Conservation (phyloP, 1,140 invertebrate species). For the Brachionus calyciflorus region DNA sequence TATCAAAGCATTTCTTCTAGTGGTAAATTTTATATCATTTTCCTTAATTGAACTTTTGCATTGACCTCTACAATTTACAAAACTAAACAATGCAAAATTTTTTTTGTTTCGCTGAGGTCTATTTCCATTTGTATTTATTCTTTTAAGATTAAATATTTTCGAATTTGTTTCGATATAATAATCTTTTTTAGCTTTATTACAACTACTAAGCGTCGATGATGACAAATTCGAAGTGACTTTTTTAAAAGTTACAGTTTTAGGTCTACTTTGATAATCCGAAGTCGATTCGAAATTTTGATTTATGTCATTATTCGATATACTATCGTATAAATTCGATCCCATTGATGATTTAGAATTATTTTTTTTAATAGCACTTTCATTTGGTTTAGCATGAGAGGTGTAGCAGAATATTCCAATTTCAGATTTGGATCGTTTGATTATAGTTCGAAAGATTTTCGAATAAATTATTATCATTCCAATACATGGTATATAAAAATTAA, state of each 20-base stretch:
- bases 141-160: background rate
- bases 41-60: background rate
- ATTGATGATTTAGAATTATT: background rate
- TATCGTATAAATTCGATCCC: background rate
- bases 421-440: conserved; percentile 21
- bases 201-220: background rate
- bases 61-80: conserved; percentile 2
- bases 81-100: background rate
- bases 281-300: background rate
- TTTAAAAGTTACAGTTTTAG: conserved; percentile 18
- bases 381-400: background rate
- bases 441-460: conserved; percentile 33
- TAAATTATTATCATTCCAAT: conserved; percentile 41
- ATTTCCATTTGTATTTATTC: background rate
- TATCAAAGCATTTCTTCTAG: background rate
- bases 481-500: conserved; percentile 47
- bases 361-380: conserved; percentile 7
- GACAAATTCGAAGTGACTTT: background rate
- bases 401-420: conserved; percentile 32
- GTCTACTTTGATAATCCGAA: background rate
- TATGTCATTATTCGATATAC: background rate
- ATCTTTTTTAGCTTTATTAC: background rate
- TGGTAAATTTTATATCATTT: background rate
- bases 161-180: background rate
- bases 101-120: background rate